A percentile compares a stretch with the other conserved stretches of the same genome.
Conservation (phyloP, 2,113 vertebrate species). For the Typhlomys cinereus region DNA sequence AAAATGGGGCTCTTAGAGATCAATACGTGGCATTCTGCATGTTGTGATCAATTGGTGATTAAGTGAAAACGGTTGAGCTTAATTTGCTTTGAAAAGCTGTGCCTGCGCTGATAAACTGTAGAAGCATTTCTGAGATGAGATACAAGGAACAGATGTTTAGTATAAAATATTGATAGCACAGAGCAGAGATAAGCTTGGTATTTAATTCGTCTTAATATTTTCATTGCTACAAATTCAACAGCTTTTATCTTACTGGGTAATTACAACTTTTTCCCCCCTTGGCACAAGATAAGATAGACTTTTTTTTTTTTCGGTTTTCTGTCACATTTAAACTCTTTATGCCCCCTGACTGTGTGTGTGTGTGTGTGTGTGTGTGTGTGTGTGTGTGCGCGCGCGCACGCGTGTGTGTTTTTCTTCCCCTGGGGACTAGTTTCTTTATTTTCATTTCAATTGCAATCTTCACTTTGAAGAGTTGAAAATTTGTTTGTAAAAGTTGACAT, state of each 20-base stretch:
- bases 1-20: slow-evolving; percentile 73
- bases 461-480: slow-evolving; percentile 10
- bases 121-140: slow-evolving; percentile 82
- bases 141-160: slow-evolving; percentile 77
- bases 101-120: slow-evolving; percentile 77
- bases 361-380: no score
- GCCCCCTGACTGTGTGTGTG: neutral
- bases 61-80: slow-evolving; percentile 78
- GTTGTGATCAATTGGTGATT: slow-evolving; percentile 81
- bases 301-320: slow-evolving; percentile 60
- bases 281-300: slow-evolving; percentile 57
- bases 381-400: no score
- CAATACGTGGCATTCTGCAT: slow-evolving; percentile 76
- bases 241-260: slow-evolving; percentile 77
- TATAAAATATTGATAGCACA: slow-evolving; percentile 80
- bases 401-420: slow-evolving; percentile 35
- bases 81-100: slow-evolving; percentile 82
- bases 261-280: slow-evolving; percentile 47
- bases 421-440: slow-evolving; percentile 32
- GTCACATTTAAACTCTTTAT: slow-evolving; percentile 63
- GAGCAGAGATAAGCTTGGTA: slow-evolving; percentile 77
- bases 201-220: slow-evolving; percentile 84
- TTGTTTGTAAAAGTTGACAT: slow-evolving; percentile 35
- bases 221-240: slow-evolving; percentile 78
- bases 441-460: slow-evolving; percentile 50